Evolutionary conservation across 2,113 vertebrate species (phyloP).

Genomic region (Eulemur rufifrons): DNA sequence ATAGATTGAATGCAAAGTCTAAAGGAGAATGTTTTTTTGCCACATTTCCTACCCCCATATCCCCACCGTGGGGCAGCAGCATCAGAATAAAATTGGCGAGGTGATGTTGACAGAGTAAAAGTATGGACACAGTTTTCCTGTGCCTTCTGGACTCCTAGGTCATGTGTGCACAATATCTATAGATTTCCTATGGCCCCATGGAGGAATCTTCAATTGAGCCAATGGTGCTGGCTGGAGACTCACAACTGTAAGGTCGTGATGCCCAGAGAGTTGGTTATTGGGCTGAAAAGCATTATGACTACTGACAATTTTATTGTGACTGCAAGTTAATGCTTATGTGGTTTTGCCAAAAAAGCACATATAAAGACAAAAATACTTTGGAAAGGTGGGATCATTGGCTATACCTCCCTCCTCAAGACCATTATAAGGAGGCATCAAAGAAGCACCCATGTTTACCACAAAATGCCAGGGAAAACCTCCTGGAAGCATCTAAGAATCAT

Average conservation of each 20-base stretch:
- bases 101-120: neutral
- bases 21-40: neutral
- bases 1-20: neutral
- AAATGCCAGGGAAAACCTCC: neutral
- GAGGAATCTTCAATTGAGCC: neutral
- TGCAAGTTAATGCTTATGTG: neutral
- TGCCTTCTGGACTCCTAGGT: neutral
- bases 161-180: neutral
- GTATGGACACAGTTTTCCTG: neutral
- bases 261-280: neutral
- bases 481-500: neutral
- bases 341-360: neutral
- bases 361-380: neutral
- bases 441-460: neutral
- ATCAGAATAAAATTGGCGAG: neutral
- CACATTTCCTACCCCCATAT: rapidly evolving
- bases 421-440: neutral
- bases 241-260: neutral
- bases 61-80: rapidly evolving
- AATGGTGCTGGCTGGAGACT: neutral
- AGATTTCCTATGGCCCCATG: neutral
- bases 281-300: neutral
- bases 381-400: neutral
- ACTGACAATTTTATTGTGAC: neutral
- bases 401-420: neutral